These are phyloP conservation scores for Rhyzopertha dominica DNA, from an alignment of 1,140 invertebrate genomes.

Conservation along the genomic window DNA sequence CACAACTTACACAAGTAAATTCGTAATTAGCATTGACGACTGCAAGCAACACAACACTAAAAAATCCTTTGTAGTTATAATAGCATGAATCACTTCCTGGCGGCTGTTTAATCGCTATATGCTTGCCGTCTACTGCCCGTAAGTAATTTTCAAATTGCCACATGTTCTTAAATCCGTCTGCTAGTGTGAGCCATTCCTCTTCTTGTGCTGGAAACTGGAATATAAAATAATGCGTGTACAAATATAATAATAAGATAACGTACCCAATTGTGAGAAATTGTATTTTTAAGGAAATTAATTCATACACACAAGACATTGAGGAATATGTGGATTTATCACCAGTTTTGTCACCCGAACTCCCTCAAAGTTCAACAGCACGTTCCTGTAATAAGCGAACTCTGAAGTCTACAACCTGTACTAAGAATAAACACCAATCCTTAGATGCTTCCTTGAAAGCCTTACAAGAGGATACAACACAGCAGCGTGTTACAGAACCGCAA, in stretches of 20 bases:
- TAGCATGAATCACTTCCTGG: constrained; percentile 42
- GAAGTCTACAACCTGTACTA: neutral
- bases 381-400: constrained; percentile 3
- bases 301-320: neutral
- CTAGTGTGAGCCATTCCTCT: constrained; percentile 2
- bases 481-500: neutral
- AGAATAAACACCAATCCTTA: neutral
- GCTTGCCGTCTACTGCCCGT: constrained; percentile 50
- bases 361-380: neutral
- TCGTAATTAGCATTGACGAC: constrained; percentile 47
- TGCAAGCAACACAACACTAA: constrained; percentile 49
- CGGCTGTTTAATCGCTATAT: constrained; percentile 45
- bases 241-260: constrained; percentile 2
- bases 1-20: constrained; percentile 45
- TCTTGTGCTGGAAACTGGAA: constrained; percentile 7
- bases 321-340: neutral
- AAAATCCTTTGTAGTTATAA: constrained; percentile 50
- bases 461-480: constrained; percentile 1
- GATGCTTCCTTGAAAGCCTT: neutral
- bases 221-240: neutral
- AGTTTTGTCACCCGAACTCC: constrained; percentile 1
- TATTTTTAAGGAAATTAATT: neutral
- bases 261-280: neutral
- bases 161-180: constrained; percentile 1
- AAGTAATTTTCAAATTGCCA: constrained; percentile 42